Evolutionary conservation across 2,888 invertebrate genomes (phyloP), one percentile per base, ranked within the genome.

Genomic region (Colostygia pectinataria): DNA sequence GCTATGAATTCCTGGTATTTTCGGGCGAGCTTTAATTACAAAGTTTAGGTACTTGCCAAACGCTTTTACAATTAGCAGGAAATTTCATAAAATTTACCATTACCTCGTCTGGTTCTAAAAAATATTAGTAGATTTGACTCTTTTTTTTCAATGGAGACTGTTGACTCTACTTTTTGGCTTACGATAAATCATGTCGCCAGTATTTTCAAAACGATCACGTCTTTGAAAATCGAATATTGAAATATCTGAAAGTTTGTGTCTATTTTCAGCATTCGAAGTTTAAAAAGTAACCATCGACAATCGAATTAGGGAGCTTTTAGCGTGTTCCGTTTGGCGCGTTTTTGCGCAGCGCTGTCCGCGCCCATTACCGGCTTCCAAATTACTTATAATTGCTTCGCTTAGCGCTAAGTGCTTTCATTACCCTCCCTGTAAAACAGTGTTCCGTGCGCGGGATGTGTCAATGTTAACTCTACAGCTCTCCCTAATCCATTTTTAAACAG

Each of bases 351-450:
- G 82, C 83, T 82, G 89, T 88, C 90, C 87, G 81, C 82, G 79
- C 79, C 86, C 85, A 88, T 90, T 89, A 90, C 79, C 68, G 55
- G 82, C 76, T 72, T 77, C 80, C 80, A 86, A 90, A 90, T 87
- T 85, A 87, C 85, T 89, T 87, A 87, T 90, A 89, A 90, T 90
- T 89, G 88, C 85, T 87, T 89, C 90, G 87, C 84, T 90, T 88
- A 88, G 77, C 79, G 84, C 76, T 87, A 88, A 90, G 90, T 89
- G 90, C 90, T 90, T 88, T 89, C 87, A 87, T 90, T 87, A 87
- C 71, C 71, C 71, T 68, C 71, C 65, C 74, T 71, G 80, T 73
- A 72, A 74, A 77, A 77, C 79, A 76, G 81, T 48, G 34, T 23
- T 28, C 28, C 42, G 70, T 66, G 59, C 66, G 75, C 70, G 71